phyloP scores from a whole-genome alignment of 35 echinoderm and acorn worm genomes.

The Ophioderma brevispina region DNA sequence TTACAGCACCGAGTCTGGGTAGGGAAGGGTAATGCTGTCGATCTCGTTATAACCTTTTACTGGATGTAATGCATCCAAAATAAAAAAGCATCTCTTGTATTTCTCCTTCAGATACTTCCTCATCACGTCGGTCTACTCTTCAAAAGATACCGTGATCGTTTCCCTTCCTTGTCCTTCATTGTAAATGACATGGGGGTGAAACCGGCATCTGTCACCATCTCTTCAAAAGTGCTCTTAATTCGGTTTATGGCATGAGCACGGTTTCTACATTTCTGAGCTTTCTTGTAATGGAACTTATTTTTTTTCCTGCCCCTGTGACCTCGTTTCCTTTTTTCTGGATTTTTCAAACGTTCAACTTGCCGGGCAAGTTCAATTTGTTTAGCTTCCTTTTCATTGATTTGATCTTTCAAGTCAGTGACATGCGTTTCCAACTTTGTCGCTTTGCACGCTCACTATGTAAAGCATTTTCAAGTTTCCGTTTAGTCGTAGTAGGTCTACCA shows the following conservation, averaged over 20 bases:
- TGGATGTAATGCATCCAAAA: constrained; percentile 51
- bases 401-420: neutral
- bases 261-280: neutral
- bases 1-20: constrained; percentile 7
- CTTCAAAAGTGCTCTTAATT: constrained; percentile 11
- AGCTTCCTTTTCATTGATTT: constrained; percentile 3
- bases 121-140: neutral
- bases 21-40: neutral
- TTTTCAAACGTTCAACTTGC: constrained; percentile 24
- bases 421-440: constrained; percentile 23
- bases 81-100: constrained; percentile 57
- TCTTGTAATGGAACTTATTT: too few relatives aligned
- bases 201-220: neutral
- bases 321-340: constrained; percentile 18
- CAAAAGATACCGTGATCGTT: neutral
- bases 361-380: constrained; percentile 5
- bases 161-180: constrained; percentile 38
- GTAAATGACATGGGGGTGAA: constrained; percentile 11
- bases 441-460: constrained; percentile 27
- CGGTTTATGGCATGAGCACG: constrained; percentile 19
- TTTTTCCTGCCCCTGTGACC: neutral
- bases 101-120: constrained; percentile 38
- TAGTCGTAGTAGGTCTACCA: constrained; percentile 45
- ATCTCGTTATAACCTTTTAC: constrained; percentile 54
- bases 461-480: constrained; percentile 58